These are phyloP conservation scores for Discoglossus pictus DNA, from an alignment of 2,797 vertebrate species.

Conservation along the genomic window DNA sequence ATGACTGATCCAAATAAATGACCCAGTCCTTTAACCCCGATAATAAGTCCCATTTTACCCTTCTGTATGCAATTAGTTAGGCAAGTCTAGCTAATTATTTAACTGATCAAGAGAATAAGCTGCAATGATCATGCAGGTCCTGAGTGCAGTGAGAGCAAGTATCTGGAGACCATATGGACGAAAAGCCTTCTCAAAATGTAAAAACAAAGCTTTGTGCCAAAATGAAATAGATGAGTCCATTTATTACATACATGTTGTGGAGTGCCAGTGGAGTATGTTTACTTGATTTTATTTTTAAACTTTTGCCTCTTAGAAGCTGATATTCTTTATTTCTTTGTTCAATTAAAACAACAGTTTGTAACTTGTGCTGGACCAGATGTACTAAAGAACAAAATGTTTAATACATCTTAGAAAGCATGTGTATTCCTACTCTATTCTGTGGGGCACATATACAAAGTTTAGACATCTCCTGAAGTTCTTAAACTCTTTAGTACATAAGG, in stretches of 20 bases:
- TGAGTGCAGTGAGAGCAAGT: conserved; percentile 31
- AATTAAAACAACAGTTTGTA: too few relatives aligned
- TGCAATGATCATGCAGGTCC: conserved; percentile 2
- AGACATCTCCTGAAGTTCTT: too few relatives aligned
- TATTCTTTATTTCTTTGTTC: not conserved
- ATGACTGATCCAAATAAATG: too few relatives aligned
- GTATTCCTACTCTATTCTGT: too few relatives aligned
- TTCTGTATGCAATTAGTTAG: conserved; percentile 22
- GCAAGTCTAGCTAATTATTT: conserved; percentile 38
- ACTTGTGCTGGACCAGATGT: too few relatives aligned
- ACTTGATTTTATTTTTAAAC: conserved; percentile 1
- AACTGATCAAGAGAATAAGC: conserved; percentile 29
- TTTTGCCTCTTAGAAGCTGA: not conserved
- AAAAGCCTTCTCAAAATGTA: conserved; percentile 58
- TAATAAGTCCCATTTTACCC: not conserved
- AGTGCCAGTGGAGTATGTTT: conserved; percentile 37
- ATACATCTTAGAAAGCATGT: too few relatives aligned
- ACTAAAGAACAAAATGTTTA: too few relatives aligned
- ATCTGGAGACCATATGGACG: conserved; percentile 64
- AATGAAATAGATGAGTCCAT: conserved; percentile 46
- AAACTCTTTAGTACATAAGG: too few relatives aligned
- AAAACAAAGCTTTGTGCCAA: conserved; percentile 54
- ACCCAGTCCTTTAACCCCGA: not conserved
- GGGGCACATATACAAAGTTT: too few relatives aligned
- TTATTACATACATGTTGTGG: conserved; percentile 55